These are phyloP conservation scores for Podocnemis expansa DNA, from an alignment of 2,113 vertebrate genomes.

Conservation along the genomic window DNA sequence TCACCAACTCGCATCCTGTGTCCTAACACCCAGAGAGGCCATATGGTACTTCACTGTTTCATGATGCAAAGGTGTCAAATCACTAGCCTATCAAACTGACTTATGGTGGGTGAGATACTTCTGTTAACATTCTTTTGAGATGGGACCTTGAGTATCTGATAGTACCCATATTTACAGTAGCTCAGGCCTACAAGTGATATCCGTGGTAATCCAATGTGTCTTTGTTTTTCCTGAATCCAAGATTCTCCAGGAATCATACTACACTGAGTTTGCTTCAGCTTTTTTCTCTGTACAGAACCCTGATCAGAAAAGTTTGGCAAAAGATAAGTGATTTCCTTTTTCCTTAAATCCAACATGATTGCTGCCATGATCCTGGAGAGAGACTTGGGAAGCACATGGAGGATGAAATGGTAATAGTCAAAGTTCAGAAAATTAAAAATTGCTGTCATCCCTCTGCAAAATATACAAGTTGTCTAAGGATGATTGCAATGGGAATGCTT, in stretches of 20 bases:
- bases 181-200: not conserved
- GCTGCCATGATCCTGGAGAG: not conserved
- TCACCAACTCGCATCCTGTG: constrained; percentile 12
- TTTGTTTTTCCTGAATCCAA: not conserved
- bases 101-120: not conserved
- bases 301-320: not conserved
- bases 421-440: not conserved
- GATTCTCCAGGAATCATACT: not conserved
- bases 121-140: not conserved
- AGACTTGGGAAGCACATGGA: not conserved
- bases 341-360: not conserved
- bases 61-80: constrained; percentile 14
- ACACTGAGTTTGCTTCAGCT: not conserved
- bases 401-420: not conserved
- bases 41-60: constrained; percentile 15
- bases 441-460: not conserved
- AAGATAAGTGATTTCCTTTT: not conserved
- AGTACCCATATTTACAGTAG: not conserved
- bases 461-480: not conserved
- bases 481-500: not conserved
- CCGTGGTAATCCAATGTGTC: not conserved
- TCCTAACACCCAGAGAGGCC: constrained; percentile 14
- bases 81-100: not conserved
- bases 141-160: too few relatives aligned
- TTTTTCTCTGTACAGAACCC: not conserved